Evolutionary conservation across 1,140 invertebrate species (phyloP).

Genomic region (Nephotettix cincticeps): DNA sequence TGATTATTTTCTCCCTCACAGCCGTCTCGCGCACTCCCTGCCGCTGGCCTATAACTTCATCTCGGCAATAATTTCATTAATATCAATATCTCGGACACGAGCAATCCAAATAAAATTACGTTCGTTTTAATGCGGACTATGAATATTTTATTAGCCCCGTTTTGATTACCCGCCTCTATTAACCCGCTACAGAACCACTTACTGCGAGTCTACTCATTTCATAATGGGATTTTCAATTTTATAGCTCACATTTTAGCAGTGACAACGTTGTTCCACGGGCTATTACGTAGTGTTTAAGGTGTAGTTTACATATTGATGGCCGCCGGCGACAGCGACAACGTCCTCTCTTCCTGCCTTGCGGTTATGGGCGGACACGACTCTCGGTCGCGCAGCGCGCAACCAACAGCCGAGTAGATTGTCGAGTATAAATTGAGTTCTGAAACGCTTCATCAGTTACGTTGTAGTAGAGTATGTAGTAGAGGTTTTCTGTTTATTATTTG

Average conservation of each 20-base stretch:
- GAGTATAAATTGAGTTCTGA: no score
- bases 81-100: not conserved
- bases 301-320: not conserved
- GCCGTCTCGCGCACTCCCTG: not conserved
- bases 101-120: constrained; percentile 12
- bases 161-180: not conserved
- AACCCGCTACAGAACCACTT: not conserved
- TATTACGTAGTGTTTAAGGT: constrained; percentile 7
- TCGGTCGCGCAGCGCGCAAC: no score
- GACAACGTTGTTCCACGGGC: not conserved
- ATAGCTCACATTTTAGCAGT: not conserved
- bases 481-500: no score
- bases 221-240: constrained; percentile 13
- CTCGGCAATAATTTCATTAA: not conserved
- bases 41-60: not conserved
- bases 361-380: no score
- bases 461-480: no score
- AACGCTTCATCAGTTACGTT: no score
- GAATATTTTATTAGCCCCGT: not conserved
- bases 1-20: no score
- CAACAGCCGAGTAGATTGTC: no score
- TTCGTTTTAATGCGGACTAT: not conserved
- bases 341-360: no score
- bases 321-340: not conserved
- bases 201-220: not conserved